Percentiles rank a stretch among this genome's conserved stretches.
These are phyloP conservation scores for Hydrozoanthus gracilis DNA, from an alignment of 92 coral and sea anemone species.

Conservation along the genomic window DNA sequence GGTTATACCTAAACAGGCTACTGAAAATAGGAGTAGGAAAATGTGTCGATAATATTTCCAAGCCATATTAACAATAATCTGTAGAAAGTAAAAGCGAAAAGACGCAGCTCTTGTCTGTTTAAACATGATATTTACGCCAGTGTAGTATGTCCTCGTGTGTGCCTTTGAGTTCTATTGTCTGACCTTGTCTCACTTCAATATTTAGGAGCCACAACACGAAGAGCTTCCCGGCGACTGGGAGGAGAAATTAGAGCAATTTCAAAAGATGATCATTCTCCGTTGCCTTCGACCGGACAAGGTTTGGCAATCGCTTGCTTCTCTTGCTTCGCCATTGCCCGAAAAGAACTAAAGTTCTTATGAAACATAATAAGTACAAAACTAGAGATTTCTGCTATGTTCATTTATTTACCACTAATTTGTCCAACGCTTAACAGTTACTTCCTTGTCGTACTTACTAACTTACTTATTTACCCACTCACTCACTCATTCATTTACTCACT, in stretches of 20 bases:
- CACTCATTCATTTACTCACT: too few species aligned
- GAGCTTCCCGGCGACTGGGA: slow-evolving; percentile 98
- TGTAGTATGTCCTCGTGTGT: not conserved
- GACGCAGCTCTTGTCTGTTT: too few species aligned
- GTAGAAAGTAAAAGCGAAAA: too few species aligned
- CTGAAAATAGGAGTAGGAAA: too few species aligned
- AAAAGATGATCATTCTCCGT: slow-evolving; percentile 89
- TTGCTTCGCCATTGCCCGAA: not conserved
- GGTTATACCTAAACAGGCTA: too few species aligned
- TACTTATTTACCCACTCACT: not conserved
- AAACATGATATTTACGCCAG: not conserved
- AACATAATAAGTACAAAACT: too few species aligned
- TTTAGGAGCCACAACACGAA: slow-evolving; percentile 91
- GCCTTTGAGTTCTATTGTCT: not conserved
- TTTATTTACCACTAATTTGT: not conserved
- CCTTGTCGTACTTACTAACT: not conserved
- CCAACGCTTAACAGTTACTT: not conserved
- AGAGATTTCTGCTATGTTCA: not conserved
- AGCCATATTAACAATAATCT: too few species aligned
- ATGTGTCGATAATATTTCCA: too few species aligned
- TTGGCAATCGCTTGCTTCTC: not conserved
- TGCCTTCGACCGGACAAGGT: slow-evolving; percentile 99
- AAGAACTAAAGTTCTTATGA: too few species aligned
- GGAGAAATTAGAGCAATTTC: slow-evolving; percentile 85
- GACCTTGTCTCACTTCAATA: not conserved